Evolutionary conservation across 2,888 invertebrate genomes (phyloP).

Genomic region (Himalopsyche anomala): DNA sequence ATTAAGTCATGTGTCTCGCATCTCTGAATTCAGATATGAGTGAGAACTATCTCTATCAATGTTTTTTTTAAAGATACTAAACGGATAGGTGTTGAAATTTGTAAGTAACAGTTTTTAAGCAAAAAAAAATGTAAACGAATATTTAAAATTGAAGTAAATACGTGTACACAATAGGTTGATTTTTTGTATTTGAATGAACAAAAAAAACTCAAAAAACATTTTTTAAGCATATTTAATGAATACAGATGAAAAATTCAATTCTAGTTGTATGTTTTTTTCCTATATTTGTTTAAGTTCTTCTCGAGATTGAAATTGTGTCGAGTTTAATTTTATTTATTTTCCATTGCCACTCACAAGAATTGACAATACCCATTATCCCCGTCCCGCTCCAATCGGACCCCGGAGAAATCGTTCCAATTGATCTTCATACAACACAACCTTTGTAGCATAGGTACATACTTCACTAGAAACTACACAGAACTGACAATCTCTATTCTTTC

Average conservation of each 20-base stretch:
- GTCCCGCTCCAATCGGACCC: slow-evolving; percentile 17
- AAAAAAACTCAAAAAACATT: too few species aligned
- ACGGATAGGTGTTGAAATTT: too few species aligned
- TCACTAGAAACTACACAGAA: neutral
- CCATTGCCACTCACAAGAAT: slow-evolving; percentile 27
- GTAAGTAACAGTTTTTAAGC: too few species aligned
- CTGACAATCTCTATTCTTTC: neutral
- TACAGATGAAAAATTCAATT: neutral
- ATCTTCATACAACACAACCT: slow-evolving; percentile 6
- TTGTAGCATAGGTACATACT: slow-evolving; percentile 19
- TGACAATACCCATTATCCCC: slow-evolving; percentile 41
- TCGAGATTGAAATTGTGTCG: slow-evolving; percentile 4
- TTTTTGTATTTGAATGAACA: too few species aligned
- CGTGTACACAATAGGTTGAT: too few species aligned
- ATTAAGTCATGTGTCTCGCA: too few species aligned
- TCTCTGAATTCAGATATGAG: too few species aligned
- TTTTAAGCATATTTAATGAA: too few species aligned
- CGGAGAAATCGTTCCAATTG: slow-evolving; percentile 38
- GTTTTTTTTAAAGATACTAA: too few species aligned
- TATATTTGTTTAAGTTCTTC: neutral
- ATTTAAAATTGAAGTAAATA: too few species aligned
- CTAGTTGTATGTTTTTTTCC: neutral
- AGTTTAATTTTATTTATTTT: slow-evolving; percentile 37
- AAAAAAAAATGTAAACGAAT: too few species aligned
- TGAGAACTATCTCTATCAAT: too few species aligned